Conservation (phyloP, 2,113 vertebrate species). For the Probosciger aterrimus region DNA sequence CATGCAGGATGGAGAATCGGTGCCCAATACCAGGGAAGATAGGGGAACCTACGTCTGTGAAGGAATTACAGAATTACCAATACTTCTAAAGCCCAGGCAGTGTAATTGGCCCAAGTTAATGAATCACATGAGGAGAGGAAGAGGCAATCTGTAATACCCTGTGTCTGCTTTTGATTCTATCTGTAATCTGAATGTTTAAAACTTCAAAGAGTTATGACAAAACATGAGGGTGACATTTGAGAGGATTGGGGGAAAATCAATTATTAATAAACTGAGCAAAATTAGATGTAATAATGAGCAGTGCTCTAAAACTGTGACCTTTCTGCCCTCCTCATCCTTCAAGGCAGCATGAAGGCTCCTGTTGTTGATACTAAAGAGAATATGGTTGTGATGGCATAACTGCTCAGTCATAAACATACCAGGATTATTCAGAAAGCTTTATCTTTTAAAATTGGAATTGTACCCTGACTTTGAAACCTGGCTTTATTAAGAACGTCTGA, state of each 20-base stretch:
- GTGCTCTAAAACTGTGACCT: not conserved
- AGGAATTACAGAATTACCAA: not conserved
- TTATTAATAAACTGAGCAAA: not conserved
- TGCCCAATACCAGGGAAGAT: not conserved
- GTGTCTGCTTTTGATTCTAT: not conserved
- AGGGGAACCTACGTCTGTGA: not conserved
- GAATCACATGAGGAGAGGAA: accelerated
- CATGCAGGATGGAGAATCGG: accelerated
- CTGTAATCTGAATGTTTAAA: not conserved
- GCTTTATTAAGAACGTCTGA: not conserved
- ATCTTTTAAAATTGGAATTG: not conserved
- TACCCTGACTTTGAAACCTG: not conserved
- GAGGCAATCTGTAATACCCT: not conserved
- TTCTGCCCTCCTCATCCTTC: not conserved
- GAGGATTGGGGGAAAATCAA: not conserved
- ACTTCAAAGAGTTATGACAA: not conserved
- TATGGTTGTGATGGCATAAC: not conserved
- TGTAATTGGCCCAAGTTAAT: not conserved
- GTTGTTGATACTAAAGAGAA: not conserved
- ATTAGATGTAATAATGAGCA: not conserved
- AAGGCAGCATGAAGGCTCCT: not conserved
- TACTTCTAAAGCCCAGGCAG: not conserved
- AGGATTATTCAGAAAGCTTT: not conserved
- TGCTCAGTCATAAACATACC: accelerated
- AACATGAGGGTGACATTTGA: not conserved